phyloP scores from a whole-genome alignment of 2,888 invertebrate genomes.

The Dicycla oo region DNA sequence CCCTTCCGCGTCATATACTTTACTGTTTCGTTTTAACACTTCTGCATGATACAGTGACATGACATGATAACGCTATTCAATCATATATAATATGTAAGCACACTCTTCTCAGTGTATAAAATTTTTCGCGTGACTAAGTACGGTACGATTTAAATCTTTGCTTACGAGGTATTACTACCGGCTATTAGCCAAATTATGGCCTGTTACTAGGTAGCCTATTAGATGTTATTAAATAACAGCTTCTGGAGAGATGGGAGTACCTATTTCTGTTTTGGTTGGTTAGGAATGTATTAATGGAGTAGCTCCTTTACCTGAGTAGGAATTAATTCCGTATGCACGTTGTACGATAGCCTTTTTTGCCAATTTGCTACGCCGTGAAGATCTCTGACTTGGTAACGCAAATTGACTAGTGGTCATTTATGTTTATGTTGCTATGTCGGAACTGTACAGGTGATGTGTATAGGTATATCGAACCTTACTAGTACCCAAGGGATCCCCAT shows the following conservation, averaged over 20 bases:
- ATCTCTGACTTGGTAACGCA: background rate
- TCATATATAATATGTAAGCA: background rate
- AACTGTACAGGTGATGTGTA: no score
- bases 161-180: slow-evolving; percentile 22
- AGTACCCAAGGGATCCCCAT: background rate
- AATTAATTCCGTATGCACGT: background rate
- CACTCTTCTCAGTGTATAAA: background rate
- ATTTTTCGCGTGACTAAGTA: background rate
- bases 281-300: slow-evolving; percentile 1
- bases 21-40: background rate
- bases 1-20: background rate
- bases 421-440: background rate
- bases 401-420: background rate
- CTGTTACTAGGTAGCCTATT: slow-evolving; percentile 29
- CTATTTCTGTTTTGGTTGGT: slow-evolving; percentile 1
- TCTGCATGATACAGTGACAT: background rate
- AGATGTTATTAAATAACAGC: slow-evolving; percentile 33
- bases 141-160: background rate
- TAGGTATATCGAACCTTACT: no score
- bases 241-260: background rate
- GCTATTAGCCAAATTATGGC: slow-evolving; percentile 41
- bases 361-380: background rate
- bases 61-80: background rate
- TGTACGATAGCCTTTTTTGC: background rate
- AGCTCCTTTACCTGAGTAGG: background rate